Conservation (phyloP, 1,140 invertebrate genomes). For the Pseudomyrmex gracilis region DNA sequence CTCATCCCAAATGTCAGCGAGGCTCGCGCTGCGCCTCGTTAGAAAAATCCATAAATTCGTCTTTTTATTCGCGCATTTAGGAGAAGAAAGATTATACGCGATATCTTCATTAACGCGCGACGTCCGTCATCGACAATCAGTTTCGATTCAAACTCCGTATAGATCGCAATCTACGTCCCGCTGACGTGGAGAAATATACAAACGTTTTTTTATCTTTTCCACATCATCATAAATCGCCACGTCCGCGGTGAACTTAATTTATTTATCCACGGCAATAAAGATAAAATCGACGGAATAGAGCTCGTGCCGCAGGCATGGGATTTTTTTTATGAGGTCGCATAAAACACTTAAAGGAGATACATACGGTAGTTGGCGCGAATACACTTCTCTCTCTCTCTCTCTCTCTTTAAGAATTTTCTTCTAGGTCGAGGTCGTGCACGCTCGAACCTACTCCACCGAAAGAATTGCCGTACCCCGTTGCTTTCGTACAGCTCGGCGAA, state of each 20-base stretch:
- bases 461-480: slow-evolving; percentile 16
- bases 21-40: not conserved
- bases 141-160: too few species aligned
- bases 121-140: too few species aligned
- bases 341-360: not conserved
- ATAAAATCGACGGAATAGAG: slow-evolving; percentile 20
- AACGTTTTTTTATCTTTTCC: not conserved
- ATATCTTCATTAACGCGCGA: not conserved
- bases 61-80: not conserved
- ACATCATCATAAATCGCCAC: slow-evolving; percentile 23
- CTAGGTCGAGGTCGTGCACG: slow-evolving; percentile 43
- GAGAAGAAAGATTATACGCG: too few species aligned
- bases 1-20: slow-evolving; percentile 14
- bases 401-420: slow-evolving; percentile 17
- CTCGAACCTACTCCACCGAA: not conserved
- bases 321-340: slow-evolving; percentile 25
- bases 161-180: too few species aligned
- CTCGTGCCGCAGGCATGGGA: not conserved
- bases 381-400: not conserved
- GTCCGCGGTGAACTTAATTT: slow-evolving; percentile 1
- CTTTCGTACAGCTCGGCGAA: not conserved
- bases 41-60: not conserved
- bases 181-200: not conserved
- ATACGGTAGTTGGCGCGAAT: not conserved
- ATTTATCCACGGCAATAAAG: not conserved